Base-by-base conservation (phyloP, 2,797 vertebrate species). In the Syncerus caffer region DNA sequence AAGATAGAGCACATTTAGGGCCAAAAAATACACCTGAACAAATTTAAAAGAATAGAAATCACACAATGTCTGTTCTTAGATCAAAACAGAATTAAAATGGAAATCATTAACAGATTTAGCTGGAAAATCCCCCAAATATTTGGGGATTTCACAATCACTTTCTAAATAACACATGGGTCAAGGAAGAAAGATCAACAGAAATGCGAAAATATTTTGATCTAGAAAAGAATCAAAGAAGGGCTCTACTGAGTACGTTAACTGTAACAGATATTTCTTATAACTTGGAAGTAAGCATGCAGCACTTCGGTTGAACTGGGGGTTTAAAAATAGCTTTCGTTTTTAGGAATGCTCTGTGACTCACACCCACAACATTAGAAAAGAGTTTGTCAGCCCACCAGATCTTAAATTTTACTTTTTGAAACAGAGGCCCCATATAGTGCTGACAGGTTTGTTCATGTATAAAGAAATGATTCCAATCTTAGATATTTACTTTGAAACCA, bases 391-490 rank as follows among this genome's bases (percentile, higher is more conserved):
- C 17, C 47, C n/a, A 6, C 62, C 13, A 16, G 51, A 88, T 80
- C 58, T 93, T 64, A 38, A 38, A 31, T 78, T 85, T 97, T 94
- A 50, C 85, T 96, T 92, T 71, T 71, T 50, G 83, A 94, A 94
- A 92, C 45, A 17, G 8, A 51, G 58, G 53, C 42, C 31, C 15
- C 14, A 15, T 85, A 83, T 31, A 62, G 90, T 71, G 87, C 89
- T 19, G 50, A 96, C 95, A 96, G 64, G 94, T 97, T 85, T 90
- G 64, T 85, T 85, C 95, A 95, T 29, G 90, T 85, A 50, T 50
- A 84, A 89, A 95, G 47, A 97, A 93, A 85, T 85, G 34, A 90
- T 83, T 97, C 95, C 34, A 78, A 23, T 79, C 78, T 95, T 74
- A 85, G 57, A 25, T 90, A 92, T 90, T 95, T 88, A 62, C 27